A percentile compares a stretch with the other conserved stretches of the same genome.
Evolutionary conservation across 2,797 vertebrate species (phyloP).

Genomic region (Siniperca obscura): DNA sequence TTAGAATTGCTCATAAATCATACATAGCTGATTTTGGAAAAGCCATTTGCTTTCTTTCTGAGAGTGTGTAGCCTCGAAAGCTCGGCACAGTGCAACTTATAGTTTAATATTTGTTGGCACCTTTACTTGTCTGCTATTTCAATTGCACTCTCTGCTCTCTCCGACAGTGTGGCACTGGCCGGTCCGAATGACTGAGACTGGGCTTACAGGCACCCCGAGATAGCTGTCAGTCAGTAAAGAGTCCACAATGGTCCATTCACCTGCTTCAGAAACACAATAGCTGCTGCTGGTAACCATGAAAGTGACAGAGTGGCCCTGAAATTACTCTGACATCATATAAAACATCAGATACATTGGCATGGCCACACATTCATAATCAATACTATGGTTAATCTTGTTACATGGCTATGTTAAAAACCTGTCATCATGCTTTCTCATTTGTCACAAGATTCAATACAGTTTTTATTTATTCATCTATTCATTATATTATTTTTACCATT

Average conservation of each 20-base stretch:
- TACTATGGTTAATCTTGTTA: background rate
- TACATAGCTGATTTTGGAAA: background rate
- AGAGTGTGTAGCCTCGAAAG: background rate
- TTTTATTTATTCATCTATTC: background rate
- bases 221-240: slow-evolving; percentile 83
- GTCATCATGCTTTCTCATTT: too few relatives aligned
- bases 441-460: background rate
- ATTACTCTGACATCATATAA: slow-evolving; percentile 90
- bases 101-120: background rate
- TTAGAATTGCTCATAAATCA: slow-evolving; percentile 4
- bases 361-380: slow-evolving; percentile 17
- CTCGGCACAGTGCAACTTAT: background rate
- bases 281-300: slow-evolving; percentile 90
- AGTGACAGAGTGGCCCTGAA: slow-evolving; percentile 88
- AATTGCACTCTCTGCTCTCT: background rate
- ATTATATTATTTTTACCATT: background rate
- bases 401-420: background rate
- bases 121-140: background rate
- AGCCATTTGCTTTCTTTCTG: slow-evolving; percentile 3
- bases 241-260: slow-evolving; percentile 77
- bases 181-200: slow-evolving; percentile 13
- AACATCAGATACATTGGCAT: slow-evolving; percentile 84
- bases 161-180: background rate
- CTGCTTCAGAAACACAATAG: slow-evolving; percentile 84
- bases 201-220: slow-evolving; percentile 47